These are phyloP conservation scores for Rhaphigaster nebulosa DNA, from an alignment of 2,888 invertebrate genomes.

Conservation along the genomic window DNA sequence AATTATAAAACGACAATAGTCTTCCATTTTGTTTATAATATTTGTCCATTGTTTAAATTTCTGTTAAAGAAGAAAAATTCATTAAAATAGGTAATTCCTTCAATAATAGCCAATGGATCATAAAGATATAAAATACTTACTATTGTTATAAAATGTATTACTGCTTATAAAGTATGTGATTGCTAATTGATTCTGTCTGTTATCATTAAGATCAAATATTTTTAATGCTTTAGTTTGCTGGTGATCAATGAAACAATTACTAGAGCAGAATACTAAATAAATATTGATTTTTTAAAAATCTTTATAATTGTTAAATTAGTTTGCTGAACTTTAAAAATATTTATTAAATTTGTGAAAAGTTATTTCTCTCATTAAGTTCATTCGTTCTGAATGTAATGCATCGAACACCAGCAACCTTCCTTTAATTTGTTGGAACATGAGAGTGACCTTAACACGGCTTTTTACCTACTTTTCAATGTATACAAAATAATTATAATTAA, in stretches of 20 bases:
- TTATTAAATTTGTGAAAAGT: not conserved
- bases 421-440: not conserved
- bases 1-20: not conserved
- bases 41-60: not conserved
- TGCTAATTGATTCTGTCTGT: conserved; percentile 41
- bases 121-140: not conserved
- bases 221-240: conserved; percentile 10
- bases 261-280: not conserved
- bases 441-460: not conserved
- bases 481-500: not conserved
- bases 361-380: not conserved
- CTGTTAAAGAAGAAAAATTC: not conserved
- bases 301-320: not conserved
- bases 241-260: not conserved
- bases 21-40: not conserved
- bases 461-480: conserved; percentile 1
- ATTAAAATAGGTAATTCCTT: not conserved
- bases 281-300: not conserved
- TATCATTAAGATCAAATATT: not conserved
- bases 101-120: not conserved
- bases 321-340: not conserved
- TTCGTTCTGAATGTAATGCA: not conserved
- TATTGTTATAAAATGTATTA: not conserved
- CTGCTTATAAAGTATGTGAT: not conserved
- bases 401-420: not conserved